Conservation (phyloP, 2,888 invertebrate species). For the Pantelozetes paolii region DNA sequence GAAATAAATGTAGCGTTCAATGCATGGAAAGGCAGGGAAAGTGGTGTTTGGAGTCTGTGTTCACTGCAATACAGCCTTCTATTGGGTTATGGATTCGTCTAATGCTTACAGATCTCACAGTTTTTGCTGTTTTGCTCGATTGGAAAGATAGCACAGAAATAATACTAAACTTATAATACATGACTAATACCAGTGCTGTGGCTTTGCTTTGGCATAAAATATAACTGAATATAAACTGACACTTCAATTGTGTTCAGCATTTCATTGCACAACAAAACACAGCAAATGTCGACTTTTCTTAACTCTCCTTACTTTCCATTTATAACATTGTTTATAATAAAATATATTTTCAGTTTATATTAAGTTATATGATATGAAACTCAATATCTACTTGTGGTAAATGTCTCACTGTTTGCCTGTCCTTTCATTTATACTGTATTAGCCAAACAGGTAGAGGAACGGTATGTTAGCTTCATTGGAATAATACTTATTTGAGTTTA, state of each 20-base stretch:
- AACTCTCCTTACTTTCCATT: too few species aligned
- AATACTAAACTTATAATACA: slow-evolving; percentile 25
- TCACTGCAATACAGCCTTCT: background rate
- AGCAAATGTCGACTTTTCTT: background rate
- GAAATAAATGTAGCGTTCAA: slow-evolving; percentile 30
- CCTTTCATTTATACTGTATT: too few species aligned
- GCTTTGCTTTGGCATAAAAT: slow-evolving; percentile 23
- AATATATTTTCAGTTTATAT: too few species aligned
- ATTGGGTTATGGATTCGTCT: background rate
- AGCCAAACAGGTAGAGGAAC: too few species aligned
- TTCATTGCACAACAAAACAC: background rate
- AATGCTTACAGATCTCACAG: background rate
- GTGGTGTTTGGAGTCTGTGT: background rate
- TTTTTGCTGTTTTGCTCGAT: background rate
- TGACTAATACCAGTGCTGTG: slow-evolving; percentile 27
- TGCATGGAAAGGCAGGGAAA: background rate
- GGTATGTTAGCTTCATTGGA: too few species aligned
- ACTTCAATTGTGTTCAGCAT: slow-evolving; percentile 22
- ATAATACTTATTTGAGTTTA: too few species aligned
- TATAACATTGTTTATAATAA: too few species aligned
- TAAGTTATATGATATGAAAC: too few species aligned
- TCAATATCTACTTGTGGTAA: too few species aligned
- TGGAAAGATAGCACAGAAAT: background rate
- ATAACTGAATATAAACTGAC: background rate
- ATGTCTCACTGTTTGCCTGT: too few species aligned